These are phyloP conservation scores for Piaya cayana DNA, from an alignment of 2,113 vertebrate genomes.

Conservation along the genomic window DNA sequence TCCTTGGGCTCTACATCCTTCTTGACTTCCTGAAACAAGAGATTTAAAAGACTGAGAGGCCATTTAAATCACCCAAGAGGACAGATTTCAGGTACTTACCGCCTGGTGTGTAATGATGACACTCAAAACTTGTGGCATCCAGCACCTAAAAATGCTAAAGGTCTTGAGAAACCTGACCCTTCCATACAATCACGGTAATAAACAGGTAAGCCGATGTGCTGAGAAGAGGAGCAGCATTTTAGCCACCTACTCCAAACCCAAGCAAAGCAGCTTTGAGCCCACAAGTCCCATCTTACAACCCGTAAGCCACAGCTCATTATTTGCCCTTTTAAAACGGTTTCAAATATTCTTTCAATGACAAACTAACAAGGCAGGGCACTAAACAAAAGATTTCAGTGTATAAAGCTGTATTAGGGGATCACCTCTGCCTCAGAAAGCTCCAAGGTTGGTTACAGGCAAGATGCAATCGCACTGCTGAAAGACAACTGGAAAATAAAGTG, in stretches of 20 bases:
- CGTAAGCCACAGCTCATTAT: accelerated
- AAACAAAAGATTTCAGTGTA: neutral
- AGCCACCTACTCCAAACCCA: neutral
- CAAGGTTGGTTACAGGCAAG: neutral
- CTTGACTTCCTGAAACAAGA: constrained; percentile 85
- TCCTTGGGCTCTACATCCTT: constrained; percentile 86
- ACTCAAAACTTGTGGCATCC: neutral
- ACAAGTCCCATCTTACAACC: neutral
- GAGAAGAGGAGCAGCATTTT: neutral
- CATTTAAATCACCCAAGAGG: too few relatives aligned
- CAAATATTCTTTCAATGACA: neutral
- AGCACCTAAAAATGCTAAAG: neutral
- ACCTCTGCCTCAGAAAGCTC: neutral
- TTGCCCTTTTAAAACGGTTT: neutral
- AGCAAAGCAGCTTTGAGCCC: neutral
- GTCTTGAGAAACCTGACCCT: neutral
- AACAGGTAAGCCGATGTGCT: neutral
- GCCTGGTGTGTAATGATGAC: neutral
- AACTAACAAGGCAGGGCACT: neutral
- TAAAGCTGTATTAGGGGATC: neutral
- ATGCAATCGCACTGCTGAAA: neutral
- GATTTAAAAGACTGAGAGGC: constrained; percentile 5
- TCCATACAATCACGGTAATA: neutral
- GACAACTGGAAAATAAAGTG: neutral
- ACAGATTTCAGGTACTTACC: neutral